Conservation (phyloP, 2,113 vertebrate genomes). For the Salvelinus alpinus region DNA sequence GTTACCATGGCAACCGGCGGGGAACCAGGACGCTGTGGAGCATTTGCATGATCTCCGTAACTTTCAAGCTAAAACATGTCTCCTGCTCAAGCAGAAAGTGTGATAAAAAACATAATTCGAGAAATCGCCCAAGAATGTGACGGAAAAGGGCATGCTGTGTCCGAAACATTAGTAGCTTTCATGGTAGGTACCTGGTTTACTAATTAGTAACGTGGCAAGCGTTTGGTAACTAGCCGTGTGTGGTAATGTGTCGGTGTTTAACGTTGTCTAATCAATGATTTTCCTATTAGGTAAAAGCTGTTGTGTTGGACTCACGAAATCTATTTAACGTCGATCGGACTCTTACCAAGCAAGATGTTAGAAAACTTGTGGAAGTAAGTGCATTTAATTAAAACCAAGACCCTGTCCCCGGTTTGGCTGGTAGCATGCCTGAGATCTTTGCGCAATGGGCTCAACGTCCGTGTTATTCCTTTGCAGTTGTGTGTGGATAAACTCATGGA, state of each 20-base stretch:
- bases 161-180: slow-evolving; percentile 83
- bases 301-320: slow-evolving; percentile 84
- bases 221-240: not conserved
- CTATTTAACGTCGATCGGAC: slow-evolving; percentile 77
- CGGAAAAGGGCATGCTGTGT: slow-evolving; percentile 65
- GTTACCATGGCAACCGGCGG: not conserved
- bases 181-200: slow-evolving; percentile 74
- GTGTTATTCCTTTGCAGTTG: slow-evolving; percentile 66
- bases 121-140: slow-evolving; percentile 77
- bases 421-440: too few species aligned
- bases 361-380: slow-evolving; percentile 83
- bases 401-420: too few species aligned
- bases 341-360: slow-evolving; percentile 77
- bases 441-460: not conserved
- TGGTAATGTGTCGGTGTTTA: not conserved
- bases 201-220: not conserved
- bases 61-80: slow-evolving; percentile 69
- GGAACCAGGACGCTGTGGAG: not conserved
- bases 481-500: slow-evolving; percentile 83
- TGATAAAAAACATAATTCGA: slow-evolving; percentile 80
- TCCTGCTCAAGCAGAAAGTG: slow-evolving; percentile 59
- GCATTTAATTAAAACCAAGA: not conserved
- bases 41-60: too few species aligned
- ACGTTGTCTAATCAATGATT: not conserved
- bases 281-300: slow-evolving; percentile 82